A percentile compares a stretch with the other conserved stretches of the same genome.
Conservation (phyloP, 2,888 invertebrate genomes). For the Laothoe populi region DNA sequence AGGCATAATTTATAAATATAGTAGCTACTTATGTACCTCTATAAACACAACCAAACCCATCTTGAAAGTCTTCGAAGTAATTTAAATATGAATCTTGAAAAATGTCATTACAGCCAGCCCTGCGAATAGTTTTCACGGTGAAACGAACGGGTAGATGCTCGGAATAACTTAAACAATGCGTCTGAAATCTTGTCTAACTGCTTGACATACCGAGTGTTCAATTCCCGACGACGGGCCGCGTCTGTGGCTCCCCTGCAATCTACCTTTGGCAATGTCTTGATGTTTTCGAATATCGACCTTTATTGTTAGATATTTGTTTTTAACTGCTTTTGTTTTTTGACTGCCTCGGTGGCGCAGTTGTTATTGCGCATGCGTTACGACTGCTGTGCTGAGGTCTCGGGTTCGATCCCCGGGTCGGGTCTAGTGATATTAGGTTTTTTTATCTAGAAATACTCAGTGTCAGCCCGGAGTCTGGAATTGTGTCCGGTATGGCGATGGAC, state of each 20-base stretch:
- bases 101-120: constrained; percentile 44
- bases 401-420: too few species aligned
- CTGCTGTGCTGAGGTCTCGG: too few species aligned
- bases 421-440: too few species aligned
- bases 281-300: constrained; percentile 2
- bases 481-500: too few species aligned
- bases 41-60: constrained; percentile 26
- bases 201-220: constrained; percentile 75
- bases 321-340: too few species aligned
- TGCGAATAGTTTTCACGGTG: constrained; percentile 54
- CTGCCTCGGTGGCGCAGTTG: too few species aligned
- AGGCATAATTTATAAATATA: too few species aligned
- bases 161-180: constrained; percentile 78
- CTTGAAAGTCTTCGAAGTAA: constrained; percentile 16
- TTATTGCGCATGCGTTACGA: too few species aligned
- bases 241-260: constrained; percentile 23
- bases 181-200: constrained; percentile 82
- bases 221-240: constrained; percentile 43
- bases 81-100: constrained; percentile 13
- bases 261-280: constrained; percentile 17
- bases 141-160: constrained; percentile 63
- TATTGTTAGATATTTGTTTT: neutral
- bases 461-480: too few species aligned
- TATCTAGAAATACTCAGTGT: too few species aligned
- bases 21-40: too few species aligned